A percentile compares a stretch with the other conserved stretches of the same genome.
Evolutionary conservation across 2,888 invertebrate species (phyloP).

Genomic region (Caenorhabditis sp.): DNA sequence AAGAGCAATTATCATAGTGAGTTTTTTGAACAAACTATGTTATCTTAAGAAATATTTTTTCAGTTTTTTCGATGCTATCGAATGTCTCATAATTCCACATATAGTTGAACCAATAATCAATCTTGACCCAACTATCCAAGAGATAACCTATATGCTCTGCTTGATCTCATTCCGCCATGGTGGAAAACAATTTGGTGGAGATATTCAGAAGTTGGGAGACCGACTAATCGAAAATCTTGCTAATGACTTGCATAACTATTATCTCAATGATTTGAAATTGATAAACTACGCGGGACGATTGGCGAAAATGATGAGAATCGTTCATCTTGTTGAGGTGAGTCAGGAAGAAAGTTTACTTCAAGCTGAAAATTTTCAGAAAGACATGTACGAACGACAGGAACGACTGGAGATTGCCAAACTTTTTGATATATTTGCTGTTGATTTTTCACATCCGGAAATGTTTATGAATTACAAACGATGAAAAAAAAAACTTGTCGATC

Average conservation of each 20-base stretch:
- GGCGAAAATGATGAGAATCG: background rate
- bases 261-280: background rate
- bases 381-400: conserved; percentile 1
- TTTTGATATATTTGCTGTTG: conserved; percentile 4
- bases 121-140: background rate
- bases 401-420: background rate
- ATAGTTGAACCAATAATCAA: background rate
- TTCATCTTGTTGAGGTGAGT: background rate
- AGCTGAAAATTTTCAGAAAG: conserved; percentile 1
- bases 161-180: background rate
- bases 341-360: no score
- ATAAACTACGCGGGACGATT: background rate
- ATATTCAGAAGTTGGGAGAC: background rate
- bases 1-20: conserved; percentile 7
- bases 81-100: background rate
- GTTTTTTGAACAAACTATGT: background rate
- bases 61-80: conserved; percentile 11
- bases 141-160: conserved; percentile 7
- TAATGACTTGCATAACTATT: conserved; percentile 3
- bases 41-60: background rate
- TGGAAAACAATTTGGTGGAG: background rate
- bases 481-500: no score
- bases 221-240: conserved; percentile 1
- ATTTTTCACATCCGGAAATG: conserved; percentile 8
- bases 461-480: no score